Base-by-base conservation (phyloP, 2,797 vertebrate species). In the Acanthurus tractus region DNA sequence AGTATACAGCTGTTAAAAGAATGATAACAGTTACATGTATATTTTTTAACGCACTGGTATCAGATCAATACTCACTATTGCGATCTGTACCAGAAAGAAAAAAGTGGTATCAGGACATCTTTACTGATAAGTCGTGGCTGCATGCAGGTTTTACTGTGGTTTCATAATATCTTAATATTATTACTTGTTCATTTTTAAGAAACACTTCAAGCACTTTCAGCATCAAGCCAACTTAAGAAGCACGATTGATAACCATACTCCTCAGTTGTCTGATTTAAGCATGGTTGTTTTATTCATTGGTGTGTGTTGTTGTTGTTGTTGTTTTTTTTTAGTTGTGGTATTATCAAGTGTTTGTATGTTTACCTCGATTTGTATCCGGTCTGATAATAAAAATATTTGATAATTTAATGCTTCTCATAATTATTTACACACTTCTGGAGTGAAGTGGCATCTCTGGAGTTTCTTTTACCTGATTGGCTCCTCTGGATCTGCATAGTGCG, bases 371-470 rank as follows among this genome's bases (percentile, higher is more conserved):
- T 92, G 59, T 88, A 8, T 49, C 40, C 79, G 46, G 49, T 86
- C 73, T 83, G n/a, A 48, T 75, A 94, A 93, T 93, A 93, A 93
- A 94, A 76, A 12, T 9, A 68, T 73, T 46, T 55, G 18, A 78
- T 49, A 50, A 63, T 50, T 83, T 12, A 34, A 44, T 36, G 25
- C 8, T n/a, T 76, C 44, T 42, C 4, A 3, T 71, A 9, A 4
- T 69, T 12, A 69, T 66, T 63, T 59, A 6, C 1, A 44, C 22
- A n/a, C 8, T 48, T 50, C 52, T 42, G 4, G 23, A 63, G 0
- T 20, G 18, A 63, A 11, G n/a, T 36, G 49, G 12, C 23, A 20
- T 34, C 64, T 29, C 29, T 2, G 0, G 17, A 2, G 12, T 62
- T 64, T 63, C 40, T 18, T 7, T 34, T 23, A 62, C 8, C 14